Conservation (phyloP, 1,140 invertebrate species). For the Panagrolaimus sp. region DNA sequence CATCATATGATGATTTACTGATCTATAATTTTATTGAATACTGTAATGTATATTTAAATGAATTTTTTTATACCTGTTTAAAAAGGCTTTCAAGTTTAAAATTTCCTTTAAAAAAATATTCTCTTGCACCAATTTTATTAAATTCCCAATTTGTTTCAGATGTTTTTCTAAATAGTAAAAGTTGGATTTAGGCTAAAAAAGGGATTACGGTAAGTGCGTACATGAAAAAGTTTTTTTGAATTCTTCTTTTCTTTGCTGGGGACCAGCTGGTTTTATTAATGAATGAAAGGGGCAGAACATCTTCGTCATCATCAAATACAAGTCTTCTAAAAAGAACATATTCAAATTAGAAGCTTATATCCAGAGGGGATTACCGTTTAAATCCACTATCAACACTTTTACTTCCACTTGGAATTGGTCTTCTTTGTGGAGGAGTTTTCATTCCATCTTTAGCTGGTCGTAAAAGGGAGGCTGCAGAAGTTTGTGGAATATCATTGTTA, state of each 20-base stretch:
- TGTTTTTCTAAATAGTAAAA: conserved; percentile 11
- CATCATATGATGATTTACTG: conserved; percentile 21
- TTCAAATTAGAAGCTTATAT: neutral
- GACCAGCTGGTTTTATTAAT: conserved; percentile 21
- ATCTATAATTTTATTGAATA: neutral
- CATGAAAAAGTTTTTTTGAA: conserved; percentile 16
- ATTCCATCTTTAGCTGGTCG: neutral
- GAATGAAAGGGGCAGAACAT: conserved; percentile 14
- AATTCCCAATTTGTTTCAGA: conserved; percentile 16
- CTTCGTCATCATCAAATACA: neutral
- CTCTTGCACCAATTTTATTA: neutral
- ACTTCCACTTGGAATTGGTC: neutral
- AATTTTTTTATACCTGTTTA: conserved; percentile 23
- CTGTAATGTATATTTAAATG: neutral
- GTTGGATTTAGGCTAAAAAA: neutral
- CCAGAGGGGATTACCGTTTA: neutral
- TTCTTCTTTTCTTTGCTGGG: conserved; percentile 20
- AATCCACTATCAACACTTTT: neutral
- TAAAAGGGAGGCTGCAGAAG: neutral
- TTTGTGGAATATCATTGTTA: neutral
- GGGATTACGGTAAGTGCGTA: neutral
- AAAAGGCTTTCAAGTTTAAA: conserved; percentile 28
- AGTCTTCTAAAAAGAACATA: neutral
- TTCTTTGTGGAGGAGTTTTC: neutral
- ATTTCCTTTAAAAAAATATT: conserved; percentile 30